A percentile compares a stretch with the other conserved stretches of the same genome.
These are phyloP conservation scores for Seriola aureovittata DNA, from an alignment of 2,113 vertebrate species.

Conservation along the genomic window DNA sequence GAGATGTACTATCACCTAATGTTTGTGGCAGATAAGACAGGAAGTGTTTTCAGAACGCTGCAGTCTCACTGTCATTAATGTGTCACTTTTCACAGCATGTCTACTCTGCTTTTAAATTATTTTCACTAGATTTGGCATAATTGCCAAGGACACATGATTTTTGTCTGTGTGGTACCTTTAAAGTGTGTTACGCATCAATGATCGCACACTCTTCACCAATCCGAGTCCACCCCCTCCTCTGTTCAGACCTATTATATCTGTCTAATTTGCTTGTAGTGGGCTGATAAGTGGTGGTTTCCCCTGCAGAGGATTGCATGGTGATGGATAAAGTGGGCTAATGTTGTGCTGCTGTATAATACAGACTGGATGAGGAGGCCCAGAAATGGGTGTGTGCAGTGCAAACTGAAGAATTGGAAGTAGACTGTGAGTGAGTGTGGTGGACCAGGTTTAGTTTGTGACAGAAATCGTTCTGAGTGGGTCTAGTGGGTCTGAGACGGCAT, in stretches of 20 bases:
- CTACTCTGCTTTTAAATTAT: slow-evolving; percentile 13
- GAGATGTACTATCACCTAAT: not conserved
- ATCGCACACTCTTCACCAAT: slow-evolving; percentile 14
- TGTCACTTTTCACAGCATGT: slow-evolving; percentile 33
- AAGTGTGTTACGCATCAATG: slow-evolving; percentile 37
- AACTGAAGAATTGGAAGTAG: slow-evolving; percentile 28
- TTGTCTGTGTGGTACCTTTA: slow-evolving; percentile 16
- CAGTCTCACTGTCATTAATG: slow-evolving; percentile 15
- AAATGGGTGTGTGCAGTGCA: slow-evolving; percentile 21
- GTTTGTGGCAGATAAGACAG: not conserved
- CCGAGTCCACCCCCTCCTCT: slow-evolving; percentile 26
- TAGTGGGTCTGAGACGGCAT: not conserved
- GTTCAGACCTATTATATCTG: slow-evolving; percentile 47
- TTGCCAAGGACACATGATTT: slow-evolving; percentile 16
- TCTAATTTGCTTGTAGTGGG: slow-evolving; percentile 64
- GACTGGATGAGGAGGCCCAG: slow-evolving; percentile 14
- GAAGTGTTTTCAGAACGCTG: slow-evolving; percentile 2
- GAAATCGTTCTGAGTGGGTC: slow-evolving; percentile 22
- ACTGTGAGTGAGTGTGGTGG: slow-evolving; percentile 13
- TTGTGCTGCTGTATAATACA: slow-evolving; percentile 35
- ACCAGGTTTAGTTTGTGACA: slow-evolving; percentile 35
- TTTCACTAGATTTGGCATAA: slow-evolving; percentile 22
- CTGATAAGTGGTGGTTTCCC: slow-evolving; percentile 63
- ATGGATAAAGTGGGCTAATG: slow-evolving; percentile 54
- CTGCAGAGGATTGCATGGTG: slow-evolving; percentile 30